Conservation (phyloP, 2,113 vertebrate genomes). For the Serranochromis macrocephalus region DNA sequence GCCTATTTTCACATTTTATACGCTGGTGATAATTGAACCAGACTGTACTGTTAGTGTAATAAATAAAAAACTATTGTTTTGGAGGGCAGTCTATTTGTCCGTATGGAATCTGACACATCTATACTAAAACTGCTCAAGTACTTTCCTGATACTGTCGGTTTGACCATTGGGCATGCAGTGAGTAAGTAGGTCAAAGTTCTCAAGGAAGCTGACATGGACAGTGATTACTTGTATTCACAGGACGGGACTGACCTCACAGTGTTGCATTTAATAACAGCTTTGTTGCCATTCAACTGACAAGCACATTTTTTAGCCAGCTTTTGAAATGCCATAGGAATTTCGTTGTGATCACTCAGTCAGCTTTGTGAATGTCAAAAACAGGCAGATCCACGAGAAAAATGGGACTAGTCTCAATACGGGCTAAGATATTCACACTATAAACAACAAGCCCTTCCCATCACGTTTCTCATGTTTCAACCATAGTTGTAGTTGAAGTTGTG, state of each 20-base stretch:
- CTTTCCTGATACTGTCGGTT: background rate
- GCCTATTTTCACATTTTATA: conserved; percentile 27
- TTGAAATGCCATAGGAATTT: background rate
- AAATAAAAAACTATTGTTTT: conserved; percentile 20
- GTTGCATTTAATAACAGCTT: background rate
- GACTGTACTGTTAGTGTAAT: background rate
- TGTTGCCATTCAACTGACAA: background rate
- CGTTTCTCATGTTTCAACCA: background rate
- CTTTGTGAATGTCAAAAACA: background rate
- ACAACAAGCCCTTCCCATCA: background rate
- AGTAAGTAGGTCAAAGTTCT: background rate
- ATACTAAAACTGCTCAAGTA: background rate
- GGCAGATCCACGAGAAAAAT: background rate
- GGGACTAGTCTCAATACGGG: background rate
- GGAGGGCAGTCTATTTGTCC: background rate
- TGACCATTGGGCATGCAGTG: background rate
- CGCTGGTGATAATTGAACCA: background rate
- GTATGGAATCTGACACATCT: background rate
- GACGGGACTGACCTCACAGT: background rate
- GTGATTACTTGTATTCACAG: background rate
- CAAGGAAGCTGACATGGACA: background rate
- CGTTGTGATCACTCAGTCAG: background rate
- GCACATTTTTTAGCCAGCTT: background rate
- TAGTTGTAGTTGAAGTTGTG: background rate
- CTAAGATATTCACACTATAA: background rate